Conservation (phyloP, 2,113 vertebrate species). For the Sorex fumeus region DNA sequence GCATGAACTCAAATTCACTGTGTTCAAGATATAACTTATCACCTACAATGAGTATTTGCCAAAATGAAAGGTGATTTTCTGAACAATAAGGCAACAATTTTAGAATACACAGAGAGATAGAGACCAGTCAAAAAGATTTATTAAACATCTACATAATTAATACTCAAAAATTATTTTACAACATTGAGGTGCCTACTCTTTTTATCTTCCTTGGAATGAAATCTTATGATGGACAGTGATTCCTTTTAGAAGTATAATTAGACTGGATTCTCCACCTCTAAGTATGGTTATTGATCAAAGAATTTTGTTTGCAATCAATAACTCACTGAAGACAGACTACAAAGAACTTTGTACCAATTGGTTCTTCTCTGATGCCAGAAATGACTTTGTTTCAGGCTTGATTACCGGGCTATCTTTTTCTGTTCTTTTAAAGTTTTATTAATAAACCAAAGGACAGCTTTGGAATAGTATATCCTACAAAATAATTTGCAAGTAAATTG, state of each 20-base stretch:
- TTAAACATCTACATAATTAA: not conserved
- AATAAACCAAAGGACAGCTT: not conserved
- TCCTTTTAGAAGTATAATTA: conserved; percentile 13
- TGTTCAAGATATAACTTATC: not conserved
- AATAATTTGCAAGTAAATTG: not conserved
- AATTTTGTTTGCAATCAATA: not conserved
- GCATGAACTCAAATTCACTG: not conserved
- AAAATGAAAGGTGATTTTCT: not conserved
- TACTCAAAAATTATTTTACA: not conserved
- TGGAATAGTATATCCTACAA: not conserved
- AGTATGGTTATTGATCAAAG: not conserved
- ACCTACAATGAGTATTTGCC: not conserved
- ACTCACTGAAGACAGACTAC: not conserved
- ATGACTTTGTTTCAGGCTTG: not conserved
- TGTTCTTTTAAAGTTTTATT: not conserved
- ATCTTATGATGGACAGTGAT: not conserved
- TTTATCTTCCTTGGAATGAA: not conserved
- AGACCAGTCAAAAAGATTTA: not conserved
- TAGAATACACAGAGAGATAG: not conserved
- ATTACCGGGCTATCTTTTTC: not conserved
- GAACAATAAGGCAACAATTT: not conserved
- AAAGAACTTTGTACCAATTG: not conserved
- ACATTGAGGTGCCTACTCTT: not conserved
- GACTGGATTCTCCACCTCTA: not conserved
- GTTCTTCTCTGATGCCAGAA: not conserved